These are phyloP conservation scores for Silurus asotus DNA, from an alignment of 2,113 vertebrate genomes.

Conservation along the genomic window DNA sequence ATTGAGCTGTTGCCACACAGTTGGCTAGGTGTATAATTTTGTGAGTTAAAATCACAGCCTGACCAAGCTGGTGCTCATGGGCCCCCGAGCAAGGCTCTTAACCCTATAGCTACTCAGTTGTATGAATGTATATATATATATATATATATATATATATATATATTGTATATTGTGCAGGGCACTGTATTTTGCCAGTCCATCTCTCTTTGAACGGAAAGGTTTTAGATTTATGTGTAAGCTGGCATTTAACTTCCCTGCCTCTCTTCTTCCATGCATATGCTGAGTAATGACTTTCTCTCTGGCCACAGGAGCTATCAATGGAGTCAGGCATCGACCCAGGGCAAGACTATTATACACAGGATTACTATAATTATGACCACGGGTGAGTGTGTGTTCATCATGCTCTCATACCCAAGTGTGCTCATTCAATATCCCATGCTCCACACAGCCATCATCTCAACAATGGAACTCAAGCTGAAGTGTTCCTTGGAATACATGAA, in stretches of 20 bases:
- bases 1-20: background rate
- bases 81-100: no score
- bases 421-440: background rate
- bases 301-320: constrained; percentile 91
- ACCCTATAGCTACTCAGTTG: no score
- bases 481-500: constrained; percentile 13
- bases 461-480: background rate
- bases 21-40: background rate
- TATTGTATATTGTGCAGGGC: no score
- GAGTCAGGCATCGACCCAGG: constrained; percentile 97
- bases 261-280: background rate
- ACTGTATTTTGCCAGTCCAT: no score
- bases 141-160: no score
- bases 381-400: constrained; percentile 77
- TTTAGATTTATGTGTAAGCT: background rate
- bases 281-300: constrained; percentile 56
- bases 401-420: background rate
- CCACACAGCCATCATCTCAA: background rate
- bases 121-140: background rate
- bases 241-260: constrained; percentile 2
- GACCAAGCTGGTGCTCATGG: no score
- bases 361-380: constrained; percentile 98
- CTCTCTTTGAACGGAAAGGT: background rate
- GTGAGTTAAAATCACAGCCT: no score
- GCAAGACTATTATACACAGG: constrained; percentile 95